Percentiles rank a stretch among this genome's conserved stretches.
Evolutionary conservation across 2,113 vertebrate species (phyloP).

Genomic region (Nesoenas mayeri): DNA sequence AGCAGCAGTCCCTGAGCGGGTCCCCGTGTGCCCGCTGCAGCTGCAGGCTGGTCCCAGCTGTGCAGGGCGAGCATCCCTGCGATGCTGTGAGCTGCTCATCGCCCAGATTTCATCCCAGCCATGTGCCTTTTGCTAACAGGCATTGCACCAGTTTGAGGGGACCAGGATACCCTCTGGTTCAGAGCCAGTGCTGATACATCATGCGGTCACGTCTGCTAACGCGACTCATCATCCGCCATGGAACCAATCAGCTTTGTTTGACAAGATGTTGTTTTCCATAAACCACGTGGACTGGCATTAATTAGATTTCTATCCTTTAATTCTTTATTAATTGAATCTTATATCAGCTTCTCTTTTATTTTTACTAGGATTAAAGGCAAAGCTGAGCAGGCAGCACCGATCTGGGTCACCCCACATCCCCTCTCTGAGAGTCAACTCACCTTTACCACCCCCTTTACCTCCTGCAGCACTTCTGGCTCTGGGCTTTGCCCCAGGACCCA

Average conservation of each 20-base stretch:
- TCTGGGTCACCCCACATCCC: not conserved
- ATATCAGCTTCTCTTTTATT: slow-evolving; percentile 8
- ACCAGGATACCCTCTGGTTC: not conserved
- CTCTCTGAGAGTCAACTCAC: not conserved
- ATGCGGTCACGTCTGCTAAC: rapidly evolving
- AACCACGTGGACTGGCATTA: not conserved
- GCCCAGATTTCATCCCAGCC: not conserved
- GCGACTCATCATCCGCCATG: rapidly evolving
- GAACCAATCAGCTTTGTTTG: not conserved
- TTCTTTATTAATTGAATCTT: slow-evolving; percentile 60
- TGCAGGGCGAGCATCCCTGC: not conserved
- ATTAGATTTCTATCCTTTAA: slow-evolving; percentile 58
- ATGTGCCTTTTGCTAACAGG: not conserved
- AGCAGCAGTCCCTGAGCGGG: rapidly evolving
- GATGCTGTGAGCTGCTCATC: not conserved
- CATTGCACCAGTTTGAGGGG: not conserved
- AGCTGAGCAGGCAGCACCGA: not conserved
- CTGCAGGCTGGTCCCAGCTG: not conserved
- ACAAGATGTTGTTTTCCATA: not conserved
- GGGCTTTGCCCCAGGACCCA: not conserved
- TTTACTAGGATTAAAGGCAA: not conserved
- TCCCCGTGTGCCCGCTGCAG: rapidly evolving
- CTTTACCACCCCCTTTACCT: not conserved
- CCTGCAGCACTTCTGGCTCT: not conserved
- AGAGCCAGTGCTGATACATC: not conserved